Evolutionary conservation across 2,888 invertebrate genomes (phyloP).

Genomic region (Eupelmus urozonus): DNA sequence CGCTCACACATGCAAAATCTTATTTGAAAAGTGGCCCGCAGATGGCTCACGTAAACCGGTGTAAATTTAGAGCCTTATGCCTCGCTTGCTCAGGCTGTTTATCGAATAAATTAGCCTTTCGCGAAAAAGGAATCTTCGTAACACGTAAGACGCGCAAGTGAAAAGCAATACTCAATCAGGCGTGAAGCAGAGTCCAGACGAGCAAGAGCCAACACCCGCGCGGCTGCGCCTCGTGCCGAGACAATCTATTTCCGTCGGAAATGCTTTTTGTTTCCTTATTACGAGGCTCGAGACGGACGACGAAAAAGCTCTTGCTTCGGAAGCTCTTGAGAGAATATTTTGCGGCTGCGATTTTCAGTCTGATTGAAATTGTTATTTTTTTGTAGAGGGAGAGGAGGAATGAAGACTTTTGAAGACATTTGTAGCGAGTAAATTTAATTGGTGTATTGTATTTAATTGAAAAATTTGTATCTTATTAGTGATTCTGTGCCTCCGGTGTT

Average conservation of each 20-base stretch:
- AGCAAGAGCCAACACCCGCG: not conserved
- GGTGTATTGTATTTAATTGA: no score
- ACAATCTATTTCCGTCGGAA: conserved; percentile 57
- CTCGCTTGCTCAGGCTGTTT: not conserved
- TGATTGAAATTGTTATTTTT: no score
- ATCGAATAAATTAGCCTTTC: conserved; percentile 1
- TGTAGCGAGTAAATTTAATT: no score
- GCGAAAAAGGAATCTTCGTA: conserved; percentile 9
- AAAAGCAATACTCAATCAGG: conserved; percentile 14
- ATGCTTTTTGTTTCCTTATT: conserved; percentile 12
- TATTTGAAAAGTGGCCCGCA: no score
- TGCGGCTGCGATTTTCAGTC: not conserved
- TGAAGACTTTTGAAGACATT: no score
- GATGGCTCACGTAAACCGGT: not conserved
- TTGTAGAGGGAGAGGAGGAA: no score
- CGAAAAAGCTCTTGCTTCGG: not conserved
- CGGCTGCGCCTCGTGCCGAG: not conserved
- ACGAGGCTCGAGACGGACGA: not conserved
- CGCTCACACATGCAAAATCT: no score
- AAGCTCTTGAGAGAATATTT: not conserved
- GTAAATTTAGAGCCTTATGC: not conserved
- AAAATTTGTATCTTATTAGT: no score
- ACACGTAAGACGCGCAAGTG: not conserved
- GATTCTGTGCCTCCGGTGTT: no score
- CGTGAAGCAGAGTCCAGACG: not conserved